Conservation (phyloP, 2,888 invertebrate species). For the Lycia hirtaria region DNA sequence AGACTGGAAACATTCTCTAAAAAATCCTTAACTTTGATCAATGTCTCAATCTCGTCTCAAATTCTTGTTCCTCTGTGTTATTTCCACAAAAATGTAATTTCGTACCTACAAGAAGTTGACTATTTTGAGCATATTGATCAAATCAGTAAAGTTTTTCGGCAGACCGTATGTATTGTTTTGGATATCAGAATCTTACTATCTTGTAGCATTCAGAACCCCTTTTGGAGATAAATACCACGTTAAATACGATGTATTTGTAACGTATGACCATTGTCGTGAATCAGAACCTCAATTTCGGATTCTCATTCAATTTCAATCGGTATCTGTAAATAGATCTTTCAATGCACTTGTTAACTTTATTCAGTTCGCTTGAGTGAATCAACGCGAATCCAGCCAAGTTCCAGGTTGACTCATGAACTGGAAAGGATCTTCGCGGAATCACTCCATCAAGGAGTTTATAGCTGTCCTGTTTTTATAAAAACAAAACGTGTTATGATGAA, state of each 20-base stretch:
- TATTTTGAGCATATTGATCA: too few relatives aligned
- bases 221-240: too few relatives aligned
- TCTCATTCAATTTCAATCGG: slow-evolving; percentile 10
- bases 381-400: slow-evolving; percentile 13
- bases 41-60: too few relatives aligned
- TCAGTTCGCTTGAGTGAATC: slow-evolving; percentile 17
- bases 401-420: slow-evolving; percentile 19
- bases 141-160: too few relatives aligned
- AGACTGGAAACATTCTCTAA: too few relatives aligned
- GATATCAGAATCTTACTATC: too few relatives aligned
- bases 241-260: too few relatives aligned
- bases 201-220: background rate
- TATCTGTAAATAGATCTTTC: slow-evolving; percentile 23
- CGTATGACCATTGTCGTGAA: slow-evolving; percentile 9
- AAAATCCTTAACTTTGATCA: too few relatives aligned
- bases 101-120: too few relatives aligned
- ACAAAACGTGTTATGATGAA: background rate
- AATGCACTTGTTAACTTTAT: slow-evolving; percentile 18
- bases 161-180: too few relatives aligned
- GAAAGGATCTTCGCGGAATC: slow-evolving; percentile 16
- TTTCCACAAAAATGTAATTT: too few relatives aligned
- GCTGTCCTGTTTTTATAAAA: slow-evolving; percentile 11
- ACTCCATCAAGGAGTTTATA: slow-evolving; percentile 20
- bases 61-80: too few relatives aligned
- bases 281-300: slow-evolving; percentile 5